A percentile compares a stretch with the other conserved stretches of the same genome.
Conservation (phyloP, 2,113 vertebrate species). For the Brienomyrus longianalis region DNA sequence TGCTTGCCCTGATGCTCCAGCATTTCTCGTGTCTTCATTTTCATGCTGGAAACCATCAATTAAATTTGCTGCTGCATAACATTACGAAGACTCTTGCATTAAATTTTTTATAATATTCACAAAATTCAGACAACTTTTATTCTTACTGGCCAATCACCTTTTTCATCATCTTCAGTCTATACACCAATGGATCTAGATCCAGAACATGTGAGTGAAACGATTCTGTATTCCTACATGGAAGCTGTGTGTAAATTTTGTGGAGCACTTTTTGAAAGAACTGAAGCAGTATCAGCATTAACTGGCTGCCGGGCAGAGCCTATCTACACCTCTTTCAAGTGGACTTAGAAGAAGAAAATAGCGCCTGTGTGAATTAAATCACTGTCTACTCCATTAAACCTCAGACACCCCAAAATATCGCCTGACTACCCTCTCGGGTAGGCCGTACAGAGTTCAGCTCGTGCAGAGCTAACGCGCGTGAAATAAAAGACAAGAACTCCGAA, state of each 20-base stretch:
- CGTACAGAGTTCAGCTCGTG: neutral
- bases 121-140: neutral
- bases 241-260: neutral
- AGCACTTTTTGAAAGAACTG: neutral
- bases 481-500: neutral
- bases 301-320: neutral
- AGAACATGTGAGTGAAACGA: neutral
- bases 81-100: neutral
- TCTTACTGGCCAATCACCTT: neutral
- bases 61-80: neutral
- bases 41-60: neutral
- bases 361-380: slow-evolving; percentile 7
- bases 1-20: neutral
- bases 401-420: neutral
- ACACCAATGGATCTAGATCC: neutral
- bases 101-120: neutral
- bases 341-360: neutral
- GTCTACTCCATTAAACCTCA: neutral
- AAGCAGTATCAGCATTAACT: neutral
- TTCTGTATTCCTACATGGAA: neutral
- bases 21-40: neutral
- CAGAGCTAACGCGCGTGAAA: neutral
- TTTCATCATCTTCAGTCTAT: neutral
- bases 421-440: neutral
- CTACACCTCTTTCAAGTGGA: neutral